These are phyloP conservation scores for Cephus rjabovi DNA, from an alignment of 2,888 invertebrate genomes.

Conservation along the genomic window DNA sequence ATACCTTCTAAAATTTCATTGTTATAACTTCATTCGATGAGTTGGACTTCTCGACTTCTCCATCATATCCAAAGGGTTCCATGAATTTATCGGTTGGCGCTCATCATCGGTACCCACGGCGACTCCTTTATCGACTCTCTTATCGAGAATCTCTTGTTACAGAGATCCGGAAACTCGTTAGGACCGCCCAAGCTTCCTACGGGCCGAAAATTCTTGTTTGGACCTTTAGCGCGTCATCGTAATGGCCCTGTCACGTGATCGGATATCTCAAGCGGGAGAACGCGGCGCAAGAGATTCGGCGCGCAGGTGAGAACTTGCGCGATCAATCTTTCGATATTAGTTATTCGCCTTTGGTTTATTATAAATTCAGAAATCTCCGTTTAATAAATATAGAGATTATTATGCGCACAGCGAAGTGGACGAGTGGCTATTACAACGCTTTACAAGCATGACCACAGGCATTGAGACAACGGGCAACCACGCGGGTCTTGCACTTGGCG, in stretches of 20 bases:
- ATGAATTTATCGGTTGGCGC: not conserved
- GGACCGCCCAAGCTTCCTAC: not conserved
- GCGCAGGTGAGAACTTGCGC: not conserved
- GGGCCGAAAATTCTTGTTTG: not conserved
- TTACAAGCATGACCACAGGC: not conserved
- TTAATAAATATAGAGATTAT: not conserved
- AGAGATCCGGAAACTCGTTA: not conserved
- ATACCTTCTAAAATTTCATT: constrained; percentile 40
- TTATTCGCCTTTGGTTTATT: not conserved
- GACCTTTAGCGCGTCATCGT: not conserved
- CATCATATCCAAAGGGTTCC: not conserved
- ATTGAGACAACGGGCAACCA: not conserved
- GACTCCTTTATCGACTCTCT: not conserved
- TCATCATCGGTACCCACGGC: not conserved
- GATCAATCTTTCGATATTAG: not conserved
- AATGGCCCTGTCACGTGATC: not conserved
- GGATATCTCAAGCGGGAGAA: not conserved
- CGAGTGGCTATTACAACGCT: not conserved
- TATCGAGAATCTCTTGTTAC: not conserved
- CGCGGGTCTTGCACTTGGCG: constrained; percentile 8
- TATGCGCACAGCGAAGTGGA: not conserved
- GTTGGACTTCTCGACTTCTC: not conserved
- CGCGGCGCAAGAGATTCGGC: not conserved
- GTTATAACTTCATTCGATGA: constrained; percentile 46
- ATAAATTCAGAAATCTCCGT: not conserved